phyloP scores from a whole-genome alignment of 2,888 invertebrate genomes.

The Neria commutata region DNA sequence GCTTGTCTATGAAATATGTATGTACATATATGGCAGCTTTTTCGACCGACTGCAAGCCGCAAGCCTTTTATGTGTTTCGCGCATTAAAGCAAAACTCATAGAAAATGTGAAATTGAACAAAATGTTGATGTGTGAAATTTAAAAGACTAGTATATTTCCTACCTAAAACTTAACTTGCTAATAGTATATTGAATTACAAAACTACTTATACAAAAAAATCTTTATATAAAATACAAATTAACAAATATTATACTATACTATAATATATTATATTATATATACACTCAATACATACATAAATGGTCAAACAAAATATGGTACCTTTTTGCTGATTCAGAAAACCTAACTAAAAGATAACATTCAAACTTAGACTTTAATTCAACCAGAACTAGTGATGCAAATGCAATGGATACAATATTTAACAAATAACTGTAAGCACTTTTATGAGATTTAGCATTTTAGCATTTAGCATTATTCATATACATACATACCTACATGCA shows the following conservation, averaged over 20 bases:
- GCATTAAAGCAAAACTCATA: slow-evolving; percentile 25
- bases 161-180: slow-evolving; percentile 40
- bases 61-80: slow-evolving; percentile 23
- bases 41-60: not conserved
- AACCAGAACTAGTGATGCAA: slow-evolving; percentile 35
- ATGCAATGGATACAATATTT: slow-evolving; percentile 44
- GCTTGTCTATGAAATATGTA: too few species aligned
- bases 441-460: slow-evolving; percentile 47
- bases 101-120: slow-evolving; percentile 31
- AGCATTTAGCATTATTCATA: slow-evolving; percentile 21
- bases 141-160: slow-evolving; percentile 59
- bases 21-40: too few species aligned
- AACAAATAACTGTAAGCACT: slow-evolving; percentile 29
- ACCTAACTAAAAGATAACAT: slow-evolving; percentile 17
- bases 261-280: slow-evolving; percentile 15
- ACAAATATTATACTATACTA: slow-evolving; percentile 37
- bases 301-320: slow-evolving; percentile 41
- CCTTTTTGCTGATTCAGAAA: slow-evolving; percentile 47
- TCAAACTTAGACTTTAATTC: slow-evolving; percentile 10
- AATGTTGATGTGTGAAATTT: slow-evolving; percentile 59
- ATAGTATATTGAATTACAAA: slow-evolving; percentile 24
- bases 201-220: slow-evolving; percentile 9
- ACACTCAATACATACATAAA: slow-evolving; percentile 11
- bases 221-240: slow-evolving; percentile 32
- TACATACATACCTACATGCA: slow-evolving; percentile 6